Conservation (phyloP, 2,113 vertebrate species). For the Zootoca vivipara region DNA sequence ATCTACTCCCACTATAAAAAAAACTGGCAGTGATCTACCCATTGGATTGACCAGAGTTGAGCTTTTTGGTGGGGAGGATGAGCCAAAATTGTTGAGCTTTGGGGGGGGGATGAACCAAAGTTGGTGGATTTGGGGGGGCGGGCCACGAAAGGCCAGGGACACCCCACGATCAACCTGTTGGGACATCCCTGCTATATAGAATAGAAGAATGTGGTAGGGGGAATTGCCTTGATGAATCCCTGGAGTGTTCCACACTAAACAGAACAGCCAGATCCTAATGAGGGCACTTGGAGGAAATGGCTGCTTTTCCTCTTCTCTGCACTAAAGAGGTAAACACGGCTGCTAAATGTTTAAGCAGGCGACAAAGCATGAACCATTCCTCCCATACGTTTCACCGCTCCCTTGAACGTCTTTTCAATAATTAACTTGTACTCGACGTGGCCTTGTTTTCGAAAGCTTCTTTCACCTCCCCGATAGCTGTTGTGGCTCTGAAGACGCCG, state of each 20-base stretch:
- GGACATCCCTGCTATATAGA: too few relatives aligned
- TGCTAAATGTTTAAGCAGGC: not conserved
- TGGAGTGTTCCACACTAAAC: not conserved
- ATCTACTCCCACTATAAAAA: too few relatives aligned
- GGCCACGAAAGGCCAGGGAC: too few relatives aligned
- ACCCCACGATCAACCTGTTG: too few relatives aligned
- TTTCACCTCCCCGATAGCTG: not conserved
- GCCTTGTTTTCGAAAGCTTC: not conserved
- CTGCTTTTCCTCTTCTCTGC: not conserved
- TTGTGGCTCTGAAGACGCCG: not conserved
- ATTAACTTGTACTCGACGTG: not conserved
- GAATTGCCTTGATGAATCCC: not conserved
- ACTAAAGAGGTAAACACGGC: not conserved
- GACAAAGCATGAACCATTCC: not conserved
- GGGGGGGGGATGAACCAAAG: too few relatives aligned
- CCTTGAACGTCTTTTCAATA: not conserved
- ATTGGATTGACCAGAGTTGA: too few relatives aligned
- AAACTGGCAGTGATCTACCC: too few relatives aligned
- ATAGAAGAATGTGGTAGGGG: not conserved
- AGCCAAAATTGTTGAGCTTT: too few relatives aligned
- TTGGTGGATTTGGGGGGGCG: too few relatives aligned
- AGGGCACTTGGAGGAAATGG: not conserved
- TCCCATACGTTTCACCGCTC: not conserved
- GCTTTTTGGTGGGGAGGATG: too few relatives aligned
- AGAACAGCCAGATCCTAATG: not conserved